These are phyloP conservation scores for Maconellicoccus hirsutus DNA, from an alignment of 1,140 invertebrate genomes.

Conservation along the genomic window DNA sequence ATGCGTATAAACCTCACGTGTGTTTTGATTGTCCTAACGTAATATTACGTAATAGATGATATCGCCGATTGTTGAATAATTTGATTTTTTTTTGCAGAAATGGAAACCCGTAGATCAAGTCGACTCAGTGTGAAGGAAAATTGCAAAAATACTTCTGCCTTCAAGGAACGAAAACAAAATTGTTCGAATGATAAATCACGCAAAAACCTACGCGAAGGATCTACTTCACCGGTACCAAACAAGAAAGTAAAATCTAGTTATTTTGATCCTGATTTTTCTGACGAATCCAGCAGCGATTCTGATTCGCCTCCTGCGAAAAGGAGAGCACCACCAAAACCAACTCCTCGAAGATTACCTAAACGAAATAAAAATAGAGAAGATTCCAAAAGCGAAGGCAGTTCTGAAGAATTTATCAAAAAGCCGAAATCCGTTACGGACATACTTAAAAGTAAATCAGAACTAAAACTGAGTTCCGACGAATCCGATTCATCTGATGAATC, in stretches of 20 bases:
- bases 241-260: constrained; percentile 4
- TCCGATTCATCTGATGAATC: not conserved
- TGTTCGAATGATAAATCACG: not conserved
- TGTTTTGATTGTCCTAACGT: not conserved
- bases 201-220: not conserved
- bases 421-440: not conserved
- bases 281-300: not conserved
- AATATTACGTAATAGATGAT: not conserved
- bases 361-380: not conserved
- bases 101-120: not conserved
- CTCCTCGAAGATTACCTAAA: not conserved
- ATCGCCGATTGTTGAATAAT: not conserved
- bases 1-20: too few species aligned
- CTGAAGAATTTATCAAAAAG: not conserved
- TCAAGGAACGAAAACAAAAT: not conserved
- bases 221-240: not conserved
- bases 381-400: not conserved
- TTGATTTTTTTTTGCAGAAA: not conserved
- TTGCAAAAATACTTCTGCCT: not conserved
- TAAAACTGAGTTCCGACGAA: not conserved
- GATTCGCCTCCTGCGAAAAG: not conserved
- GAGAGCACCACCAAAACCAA: not conserved
- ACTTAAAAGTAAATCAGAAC: not conserved
- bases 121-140: not conserved
- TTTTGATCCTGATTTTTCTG: not conserved